Conservation (phyloP, 2,888 invertebrate species). For the Lasioglossum morio region DNA sequence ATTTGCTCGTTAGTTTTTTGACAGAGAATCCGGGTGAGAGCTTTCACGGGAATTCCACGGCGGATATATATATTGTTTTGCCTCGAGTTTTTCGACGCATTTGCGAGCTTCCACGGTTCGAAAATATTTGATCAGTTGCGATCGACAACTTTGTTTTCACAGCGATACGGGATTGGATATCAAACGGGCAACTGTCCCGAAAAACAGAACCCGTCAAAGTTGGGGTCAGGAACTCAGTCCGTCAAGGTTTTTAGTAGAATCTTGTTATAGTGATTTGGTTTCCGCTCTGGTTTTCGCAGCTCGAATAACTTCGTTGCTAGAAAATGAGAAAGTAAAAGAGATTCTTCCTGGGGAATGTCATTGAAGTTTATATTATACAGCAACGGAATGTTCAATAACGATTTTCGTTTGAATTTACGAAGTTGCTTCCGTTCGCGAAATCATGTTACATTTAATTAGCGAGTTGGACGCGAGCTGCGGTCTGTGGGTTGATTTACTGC, state of each 20-base stretch:
- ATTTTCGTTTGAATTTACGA: neutral
- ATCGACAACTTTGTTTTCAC: neutral
- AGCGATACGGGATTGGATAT: neutral
- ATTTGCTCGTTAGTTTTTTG: slow-evolving; percentile 6
- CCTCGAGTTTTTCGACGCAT: slow-evolving; percentile 1
- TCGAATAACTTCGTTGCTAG: neutral
- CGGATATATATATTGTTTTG: neutral
- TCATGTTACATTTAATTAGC: neutral
- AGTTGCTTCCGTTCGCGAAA: neutral
- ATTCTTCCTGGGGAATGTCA: neutral
- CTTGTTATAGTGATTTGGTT: too few species aligned
- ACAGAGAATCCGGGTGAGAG: neutral
- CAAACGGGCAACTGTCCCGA: neutral
- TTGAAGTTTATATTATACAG: neutral
- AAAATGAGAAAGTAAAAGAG: neutral
- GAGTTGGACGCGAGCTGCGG: neutral
- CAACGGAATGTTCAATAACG: neutral
- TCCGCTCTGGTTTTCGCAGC: neutral
- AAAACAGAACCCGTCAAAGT: neutral
- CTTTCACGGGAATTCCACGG: neutral
- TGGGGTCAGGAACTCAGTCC: fast-evolving
- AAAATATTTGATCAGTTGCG: slow-evolving; percentile 6
- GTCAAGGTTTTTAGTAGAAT: neutral
- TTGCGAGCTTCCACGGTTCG: neutral
- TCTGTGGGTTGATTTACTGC: neutral